A percentile compares a stretch with the other conserved stretches of the same genome.
phyloP scores from a whole-genome alignment of 2,888 invertebrate species.

The Hololepta plana region DNA sequence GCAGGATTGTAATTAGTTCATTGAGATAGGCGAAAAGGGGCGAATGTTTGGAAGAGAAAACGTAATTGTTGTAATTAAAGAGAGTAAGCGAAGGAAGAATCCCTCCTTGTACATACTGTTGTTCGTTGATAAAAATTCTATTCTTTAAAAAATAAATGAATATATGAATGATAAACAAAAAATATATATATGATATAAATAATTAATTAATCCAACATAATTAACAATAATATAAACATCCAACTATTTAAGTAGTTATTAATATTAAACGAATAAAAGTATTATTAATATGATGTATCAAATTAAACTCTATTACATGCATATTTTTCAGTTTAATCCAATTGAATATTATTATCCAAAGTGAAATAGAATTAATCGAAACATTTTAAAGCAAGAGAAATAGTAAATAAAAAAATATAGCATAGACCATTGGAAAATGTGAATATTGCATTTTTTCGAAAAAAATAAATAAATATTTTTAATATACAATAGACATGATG shows the following conservation, averaged over 20 bases:
- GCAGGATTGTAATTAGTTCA: too few species aligned
- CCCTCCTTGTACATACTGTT: slow-evolving; percentile 25
- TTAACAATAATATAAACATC: background rate
- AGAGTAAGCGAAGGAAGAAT: slow-evolving; percentile 12
- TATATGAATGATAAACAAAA: slow-evolving; percentile 6
- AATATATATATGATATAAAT: slow-evolving; percentile 5
- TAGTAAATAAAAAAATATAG: too few species aligned
- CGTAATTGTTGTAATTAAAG: slow-evolving; percentile 12
- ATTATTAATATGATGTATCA: too few species aligned
- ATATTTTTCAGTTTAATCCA: too few species aligned
- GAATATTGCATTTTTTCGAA: slow-evolving; percentile 8
- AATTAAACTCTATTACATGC: too few species aligned
- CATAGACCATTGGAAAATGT: slow-evolving; percentile 9
- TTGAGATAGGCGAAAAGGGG: too few species aligned
- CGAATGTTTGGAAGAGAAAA: slow-evolving; percentile 12
- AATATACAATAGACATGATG: slow-evolving; percentile 6
- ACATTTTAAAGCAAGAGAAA: too few species aligned
- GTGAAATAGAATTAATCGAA: too few species aligned
- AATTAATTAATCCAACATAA: too few species aligned
- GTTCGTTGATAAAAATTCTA: slow-evolving; percentile 21
- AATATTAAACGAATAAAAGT: slow-evolving; percentile 3
- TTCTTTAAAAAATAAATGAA: slow-evolving; percentile 17
- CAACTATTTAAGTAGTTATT: slow-evolving; percentile 4
- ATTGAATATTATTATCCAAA: too few species aligned
- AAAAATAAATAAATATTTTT: slow-evolving; percentile 11